Evolutionary conservation across 1,140 invertebrate genomes (phyloP), one percentile per base, ranked within the genome.

Genomic region (Habropoda laboriosa): DNA sequence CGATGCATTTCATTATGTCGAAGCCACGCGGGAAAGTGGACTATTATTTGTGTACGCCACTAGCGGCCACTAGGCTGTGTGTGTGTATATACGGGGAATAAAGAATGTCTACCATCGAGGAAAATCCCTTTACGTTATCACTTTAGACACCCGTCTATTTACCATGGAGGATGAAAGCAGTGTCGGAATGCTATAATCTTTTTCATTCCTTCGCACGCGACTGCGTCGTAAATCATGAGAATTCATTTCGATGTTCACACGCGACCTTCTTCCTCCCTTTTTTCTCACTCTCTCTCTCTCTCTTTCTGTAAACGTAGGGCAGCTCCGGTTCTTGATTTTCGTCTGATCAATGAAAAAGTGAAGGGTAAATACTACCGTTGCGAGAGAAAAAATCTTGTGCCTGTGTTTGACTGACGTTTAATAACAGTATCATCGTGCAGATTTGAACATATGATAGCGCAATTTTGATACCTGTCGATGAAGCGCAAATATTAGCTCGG

Each of bases 1-100:
- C 84, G 86, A 88, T 89, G 87, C 71, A 87, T 89, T 87, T 89
- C 80, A 87, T 87, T 89, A 89, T 80, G 64, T 67, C 67, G 83
- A 76, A 86, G 80, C 83, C 74, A 79, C 67, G 83, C 83, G 75
- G 60, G 79, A 79, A 85, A 82, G 66, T 82, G 79, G 73, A 38
- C 73, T 51, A 49, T 75, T 85, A 73, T 81, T 85, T 81, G 73
- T 58, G 35, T 30, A 85, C 60, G 40, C 35, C 16, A 40, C 58
- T 1, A 32, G 0, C 30, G 4, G 40, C 40, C 16, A 38, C n/a
- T n/a, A 32, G 49, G 35, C 67, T 45, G n/a, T 35, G 21, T 10
- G 47, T 7, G n/a, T n/a, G n/a, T n/a, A n/a, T n/a, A n/a, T n/a
- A n/a, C 32, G 13, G 27, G 68, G 61, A 49, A 80, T 75, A 53